Conservation (phyloP, 1,140 invertebrate species). For the Melanaphis sacchari region DNA sequence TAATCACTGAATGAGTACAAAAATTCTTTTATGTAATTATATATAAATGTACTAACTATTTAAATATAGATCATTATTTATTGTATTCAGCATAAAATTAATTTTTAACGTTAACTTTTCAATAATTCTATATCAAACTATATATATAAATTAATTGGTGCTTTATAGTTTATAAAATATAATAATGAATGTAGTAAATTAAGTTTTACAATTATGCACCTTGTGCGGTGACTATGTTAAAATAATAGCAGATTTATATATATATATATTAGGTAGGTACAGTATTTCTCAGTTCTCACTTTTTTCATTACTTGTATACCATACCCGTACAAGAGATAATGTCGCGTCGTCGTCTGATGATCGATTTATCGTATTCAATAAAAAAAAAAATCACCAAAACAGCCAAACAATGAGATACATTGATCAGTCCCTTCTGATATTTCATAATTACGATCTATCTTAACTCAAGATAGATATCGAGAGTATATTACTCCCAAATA, state of each 20-base stretch:
- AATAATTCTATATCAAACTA: not conserved
- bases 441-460: not conserved
- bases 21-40: slow-evolving; percentile 30
- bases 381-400: not conserved
- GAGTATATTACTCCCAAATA: not conserved
- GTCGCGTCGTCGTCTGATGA: not conserved
- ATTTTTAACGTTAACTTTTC: not conserved
- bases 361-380: not conserved
- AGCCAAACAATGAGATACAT: not conserved
- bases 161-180: not conserved
- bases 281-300: not conserved
- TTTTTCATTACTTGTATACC: not conserved
- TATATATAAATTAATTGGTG: not conserved
- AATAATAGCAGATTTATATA: not conserved
- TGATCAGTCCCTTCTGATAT: not conserved
- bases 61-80: slow-evolving; percentile 25
- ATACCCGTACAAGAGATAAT: not conserved
- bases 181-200: not conserved
- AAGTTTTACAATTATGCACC: not conserved
- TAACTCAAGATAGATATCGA: not conserved
- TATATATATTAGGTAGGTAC: not conserved
- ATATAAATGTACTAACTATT: not conserved
- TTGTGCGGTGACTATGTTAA: not conserved
- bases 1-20: not conserved
- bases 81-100: not conserved